These are phyloP conservation scores for Telmatochromis brichardi DNA, from an alignment of 2,113 vertebrate species.

Conservation along the genomic window DNA sequence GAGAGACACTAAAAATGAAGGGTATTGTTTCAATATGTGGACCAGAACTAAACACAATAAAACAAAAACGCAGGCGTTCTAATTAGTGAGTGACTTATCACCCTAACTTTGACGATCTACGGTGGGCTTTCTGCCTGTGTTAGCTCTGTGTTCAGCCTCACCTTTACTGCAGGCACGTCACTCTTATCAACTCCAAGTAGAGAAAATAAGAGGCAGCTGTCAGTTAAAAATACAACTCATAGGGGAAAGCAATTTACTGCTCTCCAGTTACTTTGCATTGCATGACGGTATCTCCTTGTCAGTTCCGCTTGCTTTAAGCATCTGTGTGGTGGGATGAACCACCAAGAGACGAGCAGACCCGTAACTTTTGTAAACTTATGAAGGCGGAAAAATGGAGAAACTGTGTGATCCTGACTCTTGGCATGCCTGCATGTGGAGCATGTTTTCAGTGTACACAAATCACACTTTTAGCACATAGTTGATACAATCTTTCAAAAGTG, in stretches of 20 bases:
- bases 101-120: neutral
- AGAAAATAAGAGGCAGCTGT: neutral
- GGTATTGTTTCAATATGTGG: neutral
- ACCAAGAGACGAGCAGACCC: neutral
- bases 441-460: neutral
- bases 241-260: neutral
- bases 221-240: neutral
- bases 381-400: neutral
- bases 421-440: neutral
- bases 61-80: neutral
- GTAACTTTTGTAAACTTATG: neutral
- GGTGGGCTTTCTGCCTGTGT: neutral
- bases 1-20: neutral
- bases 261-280: neutral
- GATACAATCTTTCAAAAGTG: neutral
- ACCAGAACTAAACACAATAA: neutral
- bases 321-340: neutral
- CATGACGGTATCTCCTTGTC: neutral
- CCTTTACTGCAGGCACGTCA: neutral
- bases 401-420: neutral
- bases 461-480: neutral
- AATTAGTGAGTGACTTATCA: accelerated
- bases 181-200: neutral
- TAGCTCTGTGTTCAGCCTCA: neutral
- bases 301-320: neutral